A percentile compares a stretch with the other conserved stretches of the same genome.
Evolutionary conservation across 2,113 vertebrate genomes (phyloP).

Genomic region (Perccottus glenii): DNA sequence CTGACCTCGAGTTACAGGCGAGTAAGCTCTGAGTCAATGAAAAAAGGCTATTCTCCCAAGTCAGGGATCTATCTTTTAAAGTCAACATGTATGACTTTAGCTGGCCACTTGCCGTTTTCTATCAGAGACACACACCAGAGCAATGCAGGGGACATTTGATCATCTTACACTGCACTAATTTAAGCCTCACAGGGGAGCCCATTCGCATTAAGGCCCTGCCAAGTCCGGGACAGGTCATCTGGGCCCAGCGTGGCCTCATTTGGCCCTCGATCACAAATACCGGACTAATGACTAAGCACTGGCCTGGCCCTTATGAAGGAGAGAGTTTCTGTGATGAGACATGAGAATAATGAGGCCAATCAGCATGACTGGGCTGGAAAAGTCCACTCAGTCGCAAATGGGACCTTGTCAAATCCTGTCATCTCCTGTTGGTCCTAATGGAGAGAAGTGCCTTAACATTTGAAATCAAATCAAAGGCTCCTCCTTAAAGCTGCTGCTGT

Average conservation of each 20-base stretch:
- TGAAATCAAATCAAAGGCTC: not conserved
- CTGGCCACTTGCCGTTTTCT: not conserved
- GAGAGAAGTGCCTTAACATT: not conserved
- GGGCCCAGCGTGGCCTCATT: constrained; percentile 6
- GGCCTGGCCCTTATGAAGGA: not conserved
- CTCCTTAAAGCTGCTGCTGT: not conserved
- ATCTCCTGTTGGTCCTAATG: constrained; percentile 9
- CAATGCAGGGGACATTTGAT: constrained; percentile 46
- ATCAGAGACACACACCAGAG: constrained; percentile 16
- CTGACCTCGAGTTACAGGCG: no score
- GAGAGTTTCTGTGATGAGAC: not conserved
- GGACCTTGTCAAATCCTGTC: constrained; percentile 24
- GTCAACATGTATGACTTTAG: no score
- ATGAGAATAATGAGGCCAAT: constrained; percentile 12
- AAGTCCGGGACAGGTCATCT: not conserved
- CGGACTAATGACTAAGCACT: constrained; percentile 15
- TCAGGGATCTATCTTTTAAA: no score
- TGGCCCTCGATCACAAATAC: constrained; percentile 24
- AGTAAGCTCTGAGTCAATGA: no score
- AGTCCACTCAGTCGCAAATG: not conserved
- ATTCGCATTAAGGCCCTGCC: not conserved
- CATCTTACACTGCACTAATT: constrained; percentile 60
- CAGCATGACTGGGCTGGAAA: not conserved
- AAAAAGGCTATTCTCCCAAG: no score
- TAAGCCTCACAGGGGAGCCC: constrained; percentile 39